Evolutionary conservation across 2,113 vertebrate genomes (phyloP), one percentile per base, ranked within the genome.

Genomic region (Lepisosteus osseus): DNA sequence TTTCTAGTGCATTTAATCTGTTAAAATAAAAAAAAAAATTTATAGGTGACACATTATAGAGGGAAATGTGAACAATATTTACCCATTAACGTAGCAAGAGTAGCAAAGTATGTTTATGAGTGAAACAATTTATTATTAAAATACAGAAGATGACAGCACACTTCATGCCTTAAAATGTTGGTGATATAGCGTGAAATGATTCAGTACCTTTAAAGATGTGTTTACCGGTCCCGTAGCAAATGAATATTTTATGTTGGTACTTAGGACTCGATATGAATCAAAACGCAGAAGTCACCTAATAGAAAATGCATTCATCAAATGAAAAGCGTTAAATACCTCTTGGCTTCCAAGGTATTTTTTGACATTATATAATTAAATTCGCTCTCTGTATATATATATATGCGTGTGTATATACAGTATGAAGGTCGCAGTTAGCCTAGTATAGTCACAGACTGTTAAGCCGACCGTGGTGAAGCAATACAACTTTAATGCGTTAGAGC

Each of bases 211-310:
- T 88, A 88, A 92, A 88, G 87, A 86, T 90, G 84, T 93, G 91
- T 94, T 94, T 93, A 91, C 89, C 80, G 88, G 85, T 92, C 92
- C 92, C 92, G 88, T 78, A 64, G 87, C 86, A 89, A 86, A 86
- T 95, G 72, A 95, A 97, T 95, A 92, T 94, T 96, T 95, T 0
- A 96, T 94, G 78, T 40, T 77, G 64, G 68, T 84, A 80, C 88
- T 76, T 85, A 79, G 70, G 47, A 9, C 47, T 51, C 62, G 64
- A 75, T 85, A 81, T 79, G 70, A 80, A 78, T 44, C 56, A 67
- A 43, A 61, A 45, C 43, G 55, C 29, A 70, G 62, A 65, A 65
- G 68, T 71, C 69, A 59, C 45, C 44, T 45, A 69, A 54, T 47
- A 69, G 43, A 29, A 74, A 74, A 71, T 54, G 62, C 43, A 66